Conservation (phyloP, 2,888 invertebrate species). For the Tenthredo livida region DNA sequence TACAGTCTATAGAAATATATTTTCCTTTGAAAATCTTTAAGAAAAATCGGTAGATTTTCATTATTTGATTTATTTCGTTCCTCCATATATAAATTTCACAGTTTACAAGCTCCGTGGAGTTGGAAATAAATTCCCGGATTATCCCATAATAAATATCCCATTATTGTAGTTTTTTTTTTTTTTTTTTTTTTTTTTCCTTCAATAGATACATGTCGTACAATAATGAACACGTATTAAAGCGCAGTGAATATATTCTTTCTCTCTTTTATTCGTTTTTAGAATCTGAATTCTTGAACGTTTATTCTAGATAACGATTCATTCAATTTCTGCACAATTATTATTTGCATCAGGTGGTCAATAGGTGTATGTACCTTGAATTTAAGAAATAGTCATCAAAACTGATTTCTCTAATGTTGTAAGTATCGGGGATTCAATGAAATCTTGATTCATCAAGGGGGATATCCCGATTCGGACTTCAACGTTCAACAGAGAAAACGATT, state of each 20-base stretch:
- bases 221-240: not conserved
- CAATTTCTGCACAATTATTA: not conserved
- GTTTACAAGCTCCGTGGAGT: not conserved
- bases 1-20: conserved; percentile 40
- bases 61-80: conserved; percentile 9
- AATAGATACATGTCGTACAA: not conserved
- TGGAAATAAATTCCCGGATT: not conserved
- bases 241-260: not conserved
- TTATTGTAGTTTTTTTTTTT: not conserved
- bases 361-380: not conserved
- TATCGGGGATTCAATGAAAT: conserved; percentile 36
- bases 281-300: not conserved
- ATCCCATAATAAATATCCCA: not conserved
- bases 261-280: not conserved
- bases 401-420: conserved; percentile 48
- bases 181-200: not conserved
- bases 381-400: conserved; percentile 25
- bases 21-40: conserved; percentile 20
- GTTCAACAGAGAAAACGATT: conserved; percentile 44
- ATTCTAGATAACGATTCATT: not conserved
- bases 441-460: conserved; percentile 45
- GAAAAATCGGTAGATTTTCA: conserved; percentile 6
- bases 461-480: conserved; percentile 33
- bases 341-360: not conserved
- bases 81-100: not conserved